Evolutionary conservation across 2,888 invertebrate genomes (phyloP), one percentile per base, ranked within the genome.

Genomic region (Polia nebulosa): DNA sequence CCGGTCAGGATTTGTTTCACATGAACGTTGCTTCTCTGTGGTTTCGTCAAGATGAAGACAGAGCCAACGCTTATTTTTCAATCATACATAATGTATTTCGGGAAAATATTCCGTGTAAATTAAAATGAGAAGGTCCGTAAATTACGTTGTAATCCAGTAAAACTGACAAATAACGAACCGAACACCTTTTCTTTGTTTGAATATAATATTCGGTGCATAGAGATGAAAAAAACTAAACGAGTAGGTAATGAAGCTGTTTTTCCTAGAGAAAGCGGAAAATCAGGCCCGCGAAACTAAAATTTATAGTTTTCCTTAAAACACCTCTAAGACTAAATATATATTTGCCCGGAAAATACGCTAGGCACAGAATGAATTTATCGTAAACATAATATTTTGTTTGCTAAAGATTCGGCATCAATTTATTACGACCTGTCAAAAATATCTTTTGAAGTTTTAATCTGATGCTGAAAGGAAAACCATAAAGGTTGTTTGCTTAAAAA

Each of bases 1-100:
- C 95, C 95, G 95, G 95, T 95, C 94, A 95, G 95, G 95, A 95
- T 95, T 95, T 93, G 92, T 94, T 95, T 94, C 95, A 94, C 94
- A 94, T 93, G 93, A 92, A 83, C 85, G 87, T 85, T 91, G 88
- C 87, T 85, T 82, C 90, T 92, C 86, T 89, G 88, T 88, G 86
- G 82, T 76, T 85, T 84, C 83, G 80, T 78, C 70, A 79, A 88
- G 79, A 85, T 85, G 85, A 86, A 80, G 81, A 81, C 78, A 69
- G 72, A 34, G 49, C 39, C 22, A 27, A 36, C 11, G 34, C 9
- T 57, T 44, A 22, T 52, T 41, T 61, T 64, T 36, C 20, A 41
- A 70, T 41, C 11, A 32, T 36, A n/a, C n/a, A n/a, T n/a, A n/a
- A n/a, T n/a, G n/a, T n/a, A 25, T 36, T 76, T 57, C 4, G 29